Evolutionary conservation across 2,888 invertebrate species (phyloP).

Genomic region (Caenorhabditis doughertyi): DNA sequence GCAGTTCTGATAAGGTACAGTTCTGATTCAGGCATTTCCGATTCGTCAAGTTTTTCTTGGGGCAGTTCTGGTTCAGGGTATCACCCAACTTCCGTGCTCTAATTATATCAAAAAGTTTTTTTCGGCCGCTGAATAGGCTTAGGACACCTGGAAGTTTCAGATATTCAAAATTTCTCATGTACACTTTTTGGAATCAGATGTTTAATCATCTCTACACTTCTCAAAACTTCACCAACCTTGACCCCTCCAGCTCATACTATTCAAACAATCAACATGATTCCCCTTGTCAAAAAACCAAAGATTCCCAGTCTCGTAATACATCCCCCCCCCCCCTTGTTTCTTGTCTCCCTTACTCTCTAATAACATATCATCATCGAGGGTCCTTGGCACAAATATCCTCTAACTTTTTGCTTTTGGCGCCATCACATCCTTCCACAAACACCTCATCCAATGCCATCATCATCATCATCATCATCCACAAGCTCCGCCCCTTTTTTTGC

Average conservation of each 20-base stretch:
- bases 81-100: too few relatives aligned
- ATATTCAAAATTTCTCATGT: too few relatives aligned
- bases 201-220: too few relatives aligned
- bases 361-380: slow-evolving; percentile 37
- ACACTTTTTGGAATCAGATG: too few relatives aligned
- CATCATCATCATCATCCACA: slow-evolving; percentile 13
- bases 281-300: background rate
- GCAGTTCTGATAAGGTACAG: too few relatives aligned
- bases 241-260: background rate
- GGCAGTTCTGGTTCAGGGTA: too few relatives aligned
- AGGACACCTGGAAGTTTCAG: too few relatives aligned
- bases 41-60: too few relatives aligned
- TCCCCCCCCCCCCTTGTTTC: slow-evolving; percentile 3
- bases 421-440: slow-evolving; percentile 2
- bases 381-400: slow-evolving; percentile 60
- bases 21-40: too few relatives aligned
- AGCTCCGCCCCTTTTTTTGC: slow-evolving; percentile 34
- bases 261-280: background rate
- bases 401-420: slow-evolving; percentile 23
- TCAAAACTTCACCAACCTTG: background rate
- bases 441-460: slow-evolving; percentile 53
- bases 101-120: too few relatives aligned
- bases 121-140: too few relatives aligned
- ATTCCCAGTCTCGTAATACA: slow-evolving; percentile 34
- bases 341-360: too few relatives aligned